Conservation (phyloP, 1,140 invertebrate genomes). For the Coboldia fuscipes region DNA sequence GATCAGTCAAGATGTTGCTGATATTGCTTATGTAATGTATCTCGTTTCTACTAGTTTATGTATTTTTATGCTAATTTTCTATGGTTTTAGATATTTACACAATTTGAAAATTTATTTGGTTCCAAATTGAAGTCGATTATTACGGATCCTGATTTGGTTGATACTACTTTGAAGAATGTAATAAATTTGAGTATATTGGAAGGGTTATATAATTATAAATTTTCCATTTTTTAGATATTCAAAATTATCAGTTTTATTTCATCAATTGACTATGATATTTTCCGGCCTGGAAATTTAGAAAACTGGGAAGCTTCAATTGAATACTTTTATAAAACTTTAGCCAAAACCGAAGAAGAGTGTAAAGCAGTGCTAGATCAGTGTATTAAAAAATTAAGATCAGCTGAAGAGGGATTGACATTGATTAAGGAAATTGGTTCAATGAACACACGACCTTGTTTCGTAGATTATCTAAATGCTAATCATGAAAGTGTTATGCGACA, state of each 20-base stretch:
- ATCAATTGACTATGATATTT: conserved; percentile 62
- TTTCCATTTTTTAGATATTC: conserved; percentile 26
- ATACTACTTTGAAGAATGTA: conserved; percentile 43
- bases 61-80: conserved; percentile 1
- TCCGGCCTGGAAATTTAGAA: conserved; percentile 45
- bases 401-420: conserved; percentile 57
- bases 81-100: conserved; percentile 38
- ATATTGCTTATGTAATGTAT: conserved; percentile 39
- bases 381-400: conserved; percentile 54
- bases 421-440: conserved; percentile 60
- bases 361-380: conserved; percentile 68
- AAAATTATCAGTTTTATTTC: conserved; percentile 49
- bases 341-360: conserved; percentile 55
- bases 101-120: conserved; percentile 79
- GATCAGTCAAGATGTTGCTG: conserved; percentile 54
- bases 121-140: conserved; percentile 67
- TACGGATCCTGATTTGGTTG: conserved; percentile 61
- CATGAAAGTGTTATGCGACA: conserved; percentile 69
- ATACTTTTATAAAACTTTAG: conserved; percentile 50
- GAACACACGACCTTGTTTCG: conserved; percentile 47
- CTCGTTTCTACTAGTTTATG: neutral
- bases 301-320: conserved; percentile 65
- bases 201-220: neutral
- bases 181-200: conserved; percentile 6
- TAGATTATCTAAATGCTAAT: conserved; percentile 49